Percentiles rank a stretch among this genome's conserved stretches.
These are phyloP conservation scores for Varanus salvator DNA, from an alignment of 2,113 vertebrate genomes.

Conservation along the genomic window DNA sequence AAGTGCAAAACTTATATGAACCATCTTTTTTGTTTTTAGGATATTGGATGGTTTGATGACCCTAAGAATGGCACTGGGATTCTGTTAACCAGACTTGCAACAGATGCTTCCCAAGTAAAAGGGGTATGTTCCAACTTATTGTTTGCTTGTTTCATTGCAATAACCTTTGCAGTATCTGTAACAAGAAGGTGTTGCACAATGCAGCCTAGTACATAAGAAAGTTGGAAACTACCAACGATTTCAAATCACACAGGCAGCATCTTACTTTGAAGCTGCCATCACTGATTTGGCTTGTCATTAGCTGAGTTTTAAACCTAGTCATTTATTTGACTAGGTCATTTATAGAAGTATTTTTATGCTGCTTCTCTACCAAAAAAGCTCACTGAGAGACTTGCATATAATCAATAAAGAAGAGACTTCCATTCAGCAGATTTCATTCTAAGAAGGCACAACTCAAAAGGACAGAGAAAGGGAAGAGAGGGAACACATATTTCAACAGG, in stretches of 20 bases:
- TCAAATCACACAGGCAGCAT: background rate
- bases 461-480: no score
- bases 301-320: background rate
- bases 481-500: no score
- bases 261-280: no score
- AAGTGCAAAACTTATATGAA: background rate
- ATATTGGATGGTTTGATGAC: conserved; percentile 82
- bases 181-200: conserved; percentile 6
- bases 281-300: background rate
- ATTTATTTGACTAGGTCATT: no score
- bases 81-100: conserved; percentile 82
- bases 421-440: no score
- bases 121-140: conserved; percentile 63
- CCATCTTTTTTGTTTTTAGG: conserved; percentile 46
- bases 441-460: no score
- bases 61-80: conserved; percentile 77
- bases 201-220: background rate
- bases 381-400: no score
- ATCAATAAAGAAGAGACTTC: no score
- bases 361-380: no score
- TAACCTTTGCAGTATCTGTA: conserved; percentile 7
- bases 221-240: background rate
- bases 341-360: no score
- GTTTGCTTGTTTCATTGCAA: background rate
- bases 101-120: conserved; percentile 82